Evolutionary conservation across 2,888 invertebrate genomes (phyloP).

Genomic region (Leuctra nigra): DNA sequence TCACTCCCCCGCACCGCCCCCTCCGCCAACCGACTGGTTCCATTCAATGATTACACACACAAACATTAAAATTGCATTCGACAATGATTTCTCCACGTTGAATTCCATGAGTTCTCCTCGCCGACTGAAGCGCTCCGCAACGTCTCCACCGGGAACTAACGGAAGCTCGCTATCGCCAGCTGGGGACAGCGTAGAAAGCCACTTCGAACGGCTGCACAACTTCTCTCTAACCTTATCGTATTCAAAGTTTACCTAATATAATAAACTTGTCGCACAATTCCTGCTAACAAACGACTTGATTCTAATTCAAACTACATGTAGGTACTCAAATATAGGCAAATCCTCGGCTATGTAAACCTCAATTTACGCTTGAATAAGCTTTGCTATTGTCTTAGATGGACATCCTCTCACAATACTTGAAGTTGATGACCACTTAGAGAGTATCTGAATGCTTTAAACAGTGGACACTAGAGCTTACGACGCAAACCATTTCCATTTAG

Average conservation of each 20-base stretch:
- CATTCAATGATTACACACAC: too few relatives aligned
- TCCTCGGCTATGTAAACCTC: neutral
- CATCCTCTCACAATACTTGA: too few relatives aligned
- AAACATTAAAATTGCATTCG: neutral
- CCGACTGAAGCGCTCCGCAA: neutral
- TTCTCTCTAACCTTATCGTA: constrained; percentile 7
- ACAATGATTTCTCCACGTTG: neutral
- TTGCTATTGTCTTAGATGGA: neutral
- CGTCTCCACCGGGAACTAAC: neutral
- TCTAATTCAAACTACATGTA: neutral
- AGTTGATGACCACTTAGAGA: too few relatives aligned
- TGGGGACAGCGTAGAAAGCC: neutral
- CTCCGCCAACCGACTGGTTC: too few relatives aligned
- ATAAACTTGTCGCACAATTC: neutral
- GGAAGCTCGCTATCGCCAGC: neutral
- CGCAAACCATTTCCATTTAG: too few relatives aligned
- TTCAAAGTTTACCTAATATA: constrained; percentile 7
- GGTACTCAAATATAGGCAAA: neutral
- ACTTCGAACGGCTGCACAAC: constrained; percentile 4
- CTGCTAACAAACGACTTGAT: neutral
- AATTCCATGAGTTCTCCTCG: neutral
- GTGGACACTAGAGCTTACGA: neutral
- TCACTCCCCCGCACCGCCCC: too few relatives aligned
- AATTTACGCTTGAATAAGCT: neutral
- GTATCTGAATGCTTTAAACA: neutral